These are phyloP conservation scores for Amaurobius ferox DNA, from an alignment of 2,888 invertebrate genomes.

Conservation along the genomic window DNA sequence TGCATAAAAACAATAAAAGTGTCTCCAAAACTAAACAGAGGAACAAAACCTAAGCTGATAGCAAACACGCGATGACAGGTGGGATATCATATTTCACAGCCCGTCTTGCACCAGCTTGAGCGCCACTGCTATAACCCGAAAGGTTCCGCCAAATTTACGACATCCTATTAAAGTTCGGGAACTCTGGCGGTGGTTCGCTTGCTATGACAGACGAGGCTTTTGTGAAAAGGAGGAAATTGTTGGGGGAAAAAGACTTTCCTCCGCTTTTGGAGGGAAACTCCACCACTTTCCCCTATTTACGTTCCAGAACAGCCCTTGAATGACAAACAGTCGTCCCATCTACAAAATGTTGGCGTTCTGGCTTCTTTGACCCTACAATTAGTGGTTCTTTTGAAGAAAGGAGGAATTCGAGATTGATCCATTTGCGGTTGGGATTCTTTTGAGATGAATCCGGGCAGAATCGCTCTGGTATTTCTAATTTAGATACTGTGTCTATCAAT, in stretches of 20 bases:
- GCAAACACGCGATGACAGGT: conserved; percentile 60
- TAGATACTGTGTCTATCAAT: no score
- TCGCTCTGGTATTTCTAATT: no score
- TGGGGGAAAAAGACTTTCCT: neutral
- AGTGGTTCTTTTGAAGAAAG: conserved; percentile 18
- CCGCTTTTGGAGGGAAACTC: conserved; percentile 20
- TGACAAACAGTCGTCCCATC: conserved; percentile 42
- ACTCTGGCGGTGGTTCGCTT: conserved; percentile 54
- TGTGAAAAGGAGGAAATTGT: conserved; percentile 60
- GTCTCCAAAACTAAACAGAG: neutral
- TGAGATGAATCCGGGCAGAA: no score
- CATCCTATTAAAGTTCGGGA: conserved; percentile 59
- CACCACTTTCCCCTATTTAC: neutral
- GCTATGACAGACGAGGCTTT: conserved; percentile 41
- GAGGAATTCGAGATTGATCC: neutral
- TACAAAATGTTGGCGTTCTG: conserved; percentile 17
- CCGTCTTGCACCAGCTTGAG: conserved; percentile 28
- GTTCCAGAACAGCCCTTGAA: conserved; percentile 21
- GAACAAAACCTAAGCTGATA: conserved; percentile 5
- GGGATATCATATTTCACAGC: conserved; percentile 54
- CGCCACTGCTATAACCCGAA: conserved; percentile 35
- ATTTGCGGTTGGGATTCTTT: neutral
- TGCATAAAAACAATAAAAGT: neutral
- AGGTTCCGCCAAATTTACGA: conserved; percentile 65
- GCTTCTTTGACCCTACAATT: conserved; percentile 39